These are phyloP conservation scores for Lycia hirtaria DNA, from an alignment of 2,888 invertebrate genomes.

Conservation along the genomic window DNA sequence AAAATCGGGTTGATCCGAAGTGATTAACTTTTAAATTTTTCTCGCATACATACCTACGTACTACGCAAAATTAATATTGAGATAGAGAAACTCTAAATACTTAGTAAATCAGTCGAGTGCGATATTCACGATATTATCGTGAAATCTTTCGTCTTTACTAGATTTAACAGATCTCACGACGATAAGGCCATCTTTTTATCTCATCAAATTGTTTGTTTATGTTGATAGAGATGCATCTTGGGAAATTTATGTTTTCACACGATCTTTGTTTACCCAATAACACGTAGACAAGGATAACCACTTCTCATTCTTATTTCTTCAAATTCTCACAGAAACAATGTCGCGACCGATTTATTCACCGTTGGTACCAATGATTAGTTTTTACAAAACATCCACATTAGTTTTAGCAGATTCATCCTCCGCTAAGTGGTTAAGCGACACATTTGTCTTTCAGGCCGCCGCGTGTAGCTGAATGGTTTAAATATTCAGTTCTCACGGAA, in stretches of 20 bases:
- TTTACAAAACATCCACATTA: conserved; percentile 18
- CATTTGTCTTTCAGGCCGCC: conserved; percentile 50
- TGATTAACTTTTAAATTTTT: no score
- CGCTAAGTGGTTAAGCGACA: conserved; percentile 5
- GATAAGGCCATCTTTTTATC: conserved; percentile 26
- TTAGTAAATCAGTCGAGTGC: no score
- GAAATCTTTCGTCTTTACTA: conserved; percentile 12
- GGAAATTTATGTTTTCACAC: conserved; percentile 27
- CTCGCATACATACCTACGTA: no score
- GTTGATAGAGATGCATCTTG: conserved; percentile 30
- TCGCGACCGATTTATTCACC: conserved; percentile 18
- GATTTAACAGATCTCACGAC: conserved; percentile 24
- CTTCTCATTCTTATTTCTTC: conserved; percentile 2
- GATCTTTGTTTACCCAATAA: conserved; percentile 18
- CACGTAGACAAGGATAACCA: conserved; percentile 16
- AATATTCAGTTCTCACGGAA: conserved; percentile 79
- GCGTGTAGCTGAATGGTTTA: conserved; percentile 59
- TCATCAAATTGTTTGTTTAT: conserved; percentile 26
- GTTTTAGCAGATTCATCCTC: conserved; percentile 14
- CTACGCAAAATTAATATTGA: no score
- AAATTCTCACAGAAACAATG: conserved; percentile 15
- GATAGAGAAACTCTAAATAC: no score
- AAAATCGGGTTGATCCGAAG: no score
- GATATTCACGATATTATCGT: no score
- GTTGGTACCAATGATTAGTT: conserved; percentile 29